phyloP scores from a whole-genome alignment of 2,113 vertebrate species.

The Oreochromis spilurus region DNA sequence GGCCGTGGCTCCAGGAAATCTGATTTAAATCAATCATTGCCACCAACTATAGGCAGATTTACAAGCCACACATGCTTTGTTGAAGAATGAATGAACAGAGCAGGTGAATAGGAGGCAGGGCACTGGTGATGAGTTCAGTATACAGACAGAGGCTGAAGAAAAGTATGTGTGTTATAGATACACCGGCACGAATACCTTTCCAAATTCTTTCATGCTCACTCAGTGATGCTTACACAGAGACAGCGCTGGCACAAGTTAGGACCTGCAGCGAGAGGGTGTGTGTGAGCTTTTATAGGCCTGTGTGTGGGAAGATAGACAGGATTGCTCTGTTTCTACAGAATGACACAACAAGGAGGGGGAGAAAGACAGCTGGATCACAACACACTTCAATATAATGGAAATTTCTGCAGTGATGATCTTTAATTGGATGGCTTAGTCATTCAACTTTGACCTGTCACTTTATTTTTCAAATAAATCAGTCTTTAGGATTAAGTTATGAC shows the following conservation, averaged over 20 bases:
- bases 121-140: not conserved
- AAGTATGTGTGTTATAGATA: not conserved
- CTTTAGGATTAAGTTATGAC: not conserved
- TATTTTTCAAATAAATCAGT: not conserved
- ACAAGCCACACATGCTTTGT: not conserved
- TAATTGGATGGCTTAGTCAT: not conserved
- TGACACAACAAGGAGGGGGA: conserved; percentile 14
- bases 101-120: conserved; percentile 19
- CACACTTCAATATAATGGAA: not conserved
- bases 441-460: not conserved
- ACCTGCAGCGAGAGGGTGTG: conserved; percentile 44
- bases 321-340: not conserved
- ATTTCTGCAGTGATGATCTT: not conserved
- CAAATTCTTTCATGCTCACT: not conserved
- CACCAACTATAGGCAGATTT: not conserved
- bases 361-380: not conserved
- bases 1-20: not conserved
- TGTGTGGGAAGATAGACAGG: conserved; percentile 11
- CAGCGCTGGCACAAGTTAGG: conserved; percentile 20
- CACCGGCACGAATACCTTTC: not conserved
- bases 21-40: not conserved
- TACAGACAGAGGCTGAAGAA: not conserved
- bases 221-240: not conserved
- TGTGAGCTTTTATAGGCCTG: not conserved
- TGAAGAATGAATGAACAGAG: not conserved